These are phyloP conservation scores for Drosophila guanche DNA, from an alignment of 1,140 invertebrate species.

Conservation along the genomic window DNA sequence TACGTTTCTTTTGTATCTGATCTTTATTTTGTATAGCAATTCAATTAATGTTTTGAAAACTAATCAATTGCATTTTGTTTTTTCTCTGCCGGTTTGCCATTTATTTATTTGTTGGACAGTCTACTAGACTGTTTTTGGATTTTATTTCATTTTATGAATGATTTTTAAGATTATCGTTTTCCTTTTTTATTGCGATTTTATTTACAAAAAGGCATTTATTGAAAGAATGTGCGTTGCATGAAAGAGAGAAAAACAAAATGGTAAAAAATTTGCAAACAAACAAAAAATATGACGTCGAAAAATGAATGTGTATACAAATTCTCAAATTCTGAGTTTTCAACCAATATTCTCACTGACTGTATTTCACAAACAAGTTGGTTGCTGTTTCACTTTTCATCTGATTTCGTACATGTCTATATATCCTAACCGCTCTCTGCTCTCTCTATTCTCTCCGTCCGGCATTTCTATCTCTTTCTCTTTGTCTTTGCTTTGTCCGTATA, in stretches of 20 bases:
- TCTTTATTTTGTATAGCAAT: constrained; percentile 62
- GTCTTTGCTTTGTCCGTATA: constrained; percentile 39
- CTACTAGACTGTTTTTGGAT: constrained; percentile 46
- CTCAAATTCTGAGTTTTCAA: constrained; percentile 43
- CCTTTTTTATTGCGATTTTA: constrained; percentile 60
- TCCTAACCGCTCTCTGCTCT: constrained; percentile 25
- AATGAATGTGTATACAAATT: constrained; percentile 30
- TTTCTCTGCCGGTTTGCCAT: constrained; percentile 10
- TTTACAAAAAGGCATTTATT: constrained; percentile 72
- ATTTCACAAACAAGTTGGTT: constrained; percentile 37
- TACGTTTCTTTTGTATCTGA: constrained; percentile 63
- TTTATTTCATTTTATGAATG: constrained; percentile 79
- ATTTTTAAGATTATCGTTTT: constrained; percentile 50
- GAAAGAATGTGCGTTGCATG: constrained; percentile 51
- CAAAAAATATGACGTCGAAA: constrained; percentile 31
- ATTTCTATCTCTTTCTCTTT: constrained; percentile 13
- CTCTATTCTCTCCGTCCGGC: not conserved
- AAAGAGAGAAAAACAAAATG: constrained; percentile 31
- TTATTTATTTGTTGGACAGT: constrained; percentile 19
- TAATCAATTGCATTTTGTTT: constrained; percentile 67
- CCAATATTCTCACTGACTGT: constrained; percentile 36
- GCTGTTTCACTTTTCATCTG: constrained; percentile 13
- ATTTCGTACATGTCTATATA: not conserved
- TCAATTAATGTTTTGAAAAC: constrained; percentile 71
- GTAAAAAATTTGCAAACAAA: constrained; percentile 45